A percentile compares a stretch with the other conserved stretches of the same genome.
Evolutionary conservation across 2,888 invertebrate species (phyloP).

Genomic region (Chrysolina americana): DNA sequence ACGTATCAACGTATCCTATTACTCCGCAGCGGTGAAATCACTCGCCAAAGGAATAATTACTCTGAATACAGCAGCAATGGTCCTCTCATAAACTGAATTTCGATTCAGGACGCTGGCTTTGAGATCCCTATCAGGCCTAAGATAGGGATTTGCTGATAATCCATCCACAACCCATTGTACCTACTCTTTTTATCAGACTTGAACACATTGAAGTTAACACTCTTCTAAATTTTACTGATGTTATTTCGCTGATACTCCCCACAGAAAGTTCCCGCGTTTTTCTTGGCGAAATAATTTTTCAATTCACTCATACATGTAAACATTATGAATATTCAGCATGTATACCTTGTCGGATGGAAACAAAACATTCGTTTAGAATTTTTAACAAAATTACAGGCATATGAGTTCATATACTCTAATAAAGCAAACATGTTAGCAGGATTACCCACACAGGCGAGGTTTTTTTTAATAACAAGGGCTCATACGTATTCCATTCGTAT

Average conservation of each 20-base stretch:
- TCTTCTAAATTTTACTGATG: neutral
- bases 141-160: no score
- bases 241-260: no score
- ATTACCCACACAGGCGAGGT: neutral
- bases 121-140: no score
- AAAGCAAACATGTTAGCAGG: slow-evolving; percentile 10
- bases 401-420: slow-evolving; percentile 14
- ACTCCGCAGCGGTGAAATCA: no score
- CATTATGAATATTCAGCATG: slow-evolving; percentile 6
- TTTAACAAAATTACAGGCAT: neutral
- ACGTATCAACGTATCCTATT: no score
- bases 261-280: neutral
- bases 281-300: slow-evolving; percentile 2
- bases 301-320: neutral
- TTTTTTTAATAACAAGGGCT: neutral
- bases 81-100: no score
- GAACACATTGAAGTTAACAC: no score
- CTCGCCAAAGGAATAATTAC: no score
- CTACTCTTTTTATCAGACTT: no score
- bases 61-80: no score
- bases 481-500: neutral
- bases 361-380: neutral
- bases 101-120: no score
- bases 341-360: neutral
- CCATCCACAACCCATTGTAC: no score